Base-by-base conservation (phyloP, 2,888 invertebrate genomes). In the Drosophila mercatorum region DNA sequence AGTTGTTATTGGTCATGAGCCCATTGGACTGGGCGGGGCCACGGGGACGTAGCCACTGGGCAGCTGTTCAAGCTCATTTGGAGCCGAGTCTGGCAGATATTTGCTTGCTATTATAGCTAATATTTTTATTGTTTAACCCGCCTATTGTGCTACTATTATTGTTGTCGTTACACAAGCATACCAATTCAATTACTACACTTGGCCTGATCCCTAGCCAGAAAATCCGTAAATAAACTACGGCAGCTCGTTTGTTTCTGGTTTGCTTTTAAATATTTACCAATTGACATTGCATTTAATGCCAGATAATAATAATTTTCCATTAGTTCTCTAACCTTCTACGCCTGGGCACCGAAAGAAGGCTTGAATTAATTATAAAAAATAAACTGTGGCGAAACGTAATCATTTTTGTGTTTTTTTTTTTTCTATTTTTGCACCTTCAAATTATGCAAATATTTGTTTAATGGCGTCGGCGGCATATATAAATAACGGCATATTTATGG, bases 51-150 rank as follows among this genome's bases (percentile, higher is more conserved):
- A 49, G 8, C 36, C 47, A 59, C 58, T 63, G 38, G 31, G 72
- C 83, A 83, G 89, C 83, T 84, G 83, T 89, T 69, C 76, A 89
- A 87, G 72, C 89, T 87, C 70, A 83, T 83, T 83, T 83, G 68
- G 64, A 56, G 66, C 70, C 43, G 28, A 47, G 71, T 68, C 56
- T 47, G 56, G 14, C 17, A 62, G 56, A 44, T 78, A 68, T 75
- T 72, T 87, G 52, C 57, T 26, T 40, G 68, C 56, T 65, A 55
- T 57, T 69, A 57, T 43, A 69, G 49, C 52, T 46, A 57, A 55
- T 59, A 38, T 22, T 49, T 26, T 57, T 55, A 52, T 61, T 82
- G 75, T 80, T 78, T 70, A 55, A 44, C 34, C 60, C 46, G 51
- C 38, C 38, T 38, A 53, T 68, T 72, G 62, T 59, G 28, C 28